Conservation (phyloP, 2,888 invertebrate species). For the Eristalis intricaria region DNA sequence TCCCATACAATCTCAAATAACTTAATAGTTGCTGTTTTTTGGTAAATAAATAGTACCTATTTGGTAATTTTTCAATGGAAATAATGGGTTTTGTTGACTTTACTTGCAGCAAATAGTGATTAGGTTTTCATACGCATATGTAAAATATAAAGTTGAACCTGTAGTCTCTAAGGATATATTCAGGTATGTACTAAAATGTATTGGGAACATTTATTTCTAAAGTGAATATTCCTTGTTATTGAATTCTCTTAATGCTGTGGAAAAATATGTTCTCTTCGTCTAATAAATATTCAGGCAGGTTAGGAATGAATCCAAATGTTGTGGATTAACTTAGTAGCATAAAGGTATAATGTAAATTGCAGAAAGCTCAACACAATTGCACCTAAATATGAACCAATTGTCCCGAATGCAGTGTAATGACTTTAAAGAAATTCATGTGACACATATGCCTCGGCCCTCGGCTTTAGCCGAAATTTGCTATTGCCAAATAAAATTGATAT, state of each 20-base stretch:
- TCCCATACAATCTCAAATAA: constrained; percentile 22
- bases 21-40: background rate
- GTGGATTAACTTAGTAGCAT: background rate
- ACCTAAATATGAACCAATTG: background rate
- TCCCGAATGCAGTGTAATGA: background rate
- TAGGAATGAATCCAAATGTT: background rate
- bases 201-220: background rate
- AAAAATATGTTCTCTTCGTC: no score
- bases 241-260: background rate
- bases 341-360: background rate
- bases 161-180: background rate
- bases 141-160: background rate
- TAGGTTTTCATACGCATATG: background rate
- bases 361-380: background rate
- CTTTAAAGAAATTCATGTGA: background rate
- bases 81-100: background rate
- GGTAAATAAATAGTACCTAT: background rate
- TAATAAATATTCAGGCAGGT: no score
- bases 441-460: no score
- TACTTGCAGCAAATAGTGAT: background rate
- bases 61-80: background rate
- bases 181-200: background rate
- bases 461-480: no score
- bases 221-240: background rate
- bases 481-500: no score